These are phyloP conservation scores for Melieria crassipennis DNA, from an alignment of 2,888 invertebrate genomes.

Conservation along the genomic window DNA sequence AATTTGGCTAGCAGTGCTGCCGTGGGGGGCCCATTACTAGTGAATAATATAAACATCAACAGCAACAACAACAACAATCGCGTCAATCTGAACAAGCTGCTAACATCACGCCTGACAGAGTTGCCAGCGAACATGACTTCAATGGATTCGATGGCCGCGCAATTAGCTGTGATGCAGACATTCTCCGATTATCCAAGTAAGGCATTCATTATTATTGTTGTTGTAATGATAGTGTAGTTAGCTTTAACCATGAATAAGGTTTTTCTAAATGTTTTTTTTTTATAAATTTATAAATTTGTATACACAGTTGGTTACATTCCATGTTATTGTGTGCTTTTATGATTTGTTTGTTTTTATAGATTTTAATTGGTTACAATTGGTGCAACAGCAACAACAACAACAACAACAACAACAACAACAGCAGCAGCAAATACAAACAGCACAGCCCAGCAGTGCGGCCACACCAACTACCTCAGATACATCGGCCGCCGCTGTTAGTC, in stretches of 20 bases:
- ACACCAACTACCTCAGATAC: conserved; percentile 66
- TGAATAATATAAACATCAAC: conserved; percentile 46
- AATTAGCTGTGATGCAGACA: conserved; percentile 69
- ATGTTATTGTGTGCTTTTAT: neutral
- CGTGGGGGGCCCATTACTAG: conserved; percentile 65
- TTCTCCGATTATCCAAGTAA: conserved; percentile 57
- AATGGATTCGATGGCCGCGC: conserved; percentile 76
- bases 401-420: conserved; percentile 45
- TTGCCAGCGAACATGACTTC: conserved; percentile 68
- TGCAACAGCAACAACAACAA: conserved; percentile 49
- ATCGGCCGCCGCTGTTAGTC: conserved; percentile 62
- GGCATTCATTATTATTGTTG: conserved; percentile 18
- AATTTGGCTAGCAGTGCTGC: conserved; percentile 41
- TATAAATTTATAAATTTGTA: no score
- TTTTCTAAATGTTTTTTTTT: no score
- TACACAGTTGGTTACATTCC: no score
- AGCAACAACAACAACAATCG: conserved; percentile 39
- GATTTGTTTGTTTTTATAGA: conserved; percentile 26
- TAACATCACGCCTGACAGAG: conserved; percentile 54
- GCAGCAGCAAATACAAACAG: conserved; percentile 45
- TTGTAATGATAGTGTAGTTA: no score
- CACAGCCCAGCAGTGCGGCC: conserved; percentile 59
- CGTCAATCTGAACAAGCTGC: conserved; percentile 53
- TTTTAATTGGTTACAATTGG: conserved; percentile 50
- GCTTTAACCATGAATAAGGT: no score